Evolutionary conservation across 2,113 vertebrate species (phyloP), one percentile per base, ranked within the genome.

Genomic region (Anguilla japonica): DNA sequence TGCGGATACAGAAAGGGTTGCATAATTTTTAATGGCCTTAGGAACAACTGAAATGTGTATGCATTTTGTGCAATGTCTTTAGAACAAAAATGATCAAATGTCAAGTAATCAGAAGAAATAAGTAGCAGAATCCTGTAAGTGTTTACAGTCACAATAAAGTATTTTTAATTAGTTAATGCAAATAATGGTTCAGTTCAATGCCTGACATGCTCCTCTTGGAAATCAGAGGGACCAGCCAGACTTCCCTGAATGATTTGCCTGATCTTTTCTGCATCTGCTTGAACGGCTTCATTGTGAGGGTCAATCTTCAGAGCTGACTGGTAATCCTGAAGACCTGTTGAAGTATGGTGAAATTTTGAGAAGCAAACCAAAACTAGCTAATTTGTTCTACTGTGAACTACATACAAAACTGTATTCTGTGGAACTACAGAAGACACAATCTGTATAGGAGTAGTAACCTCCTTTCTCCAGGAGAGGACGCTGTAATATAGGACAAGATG

Each of bases 271-370:
- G 96, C 92, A 91, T 99, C 98, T 22, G 91, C 90, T 89, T 95
- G 93, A 87, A 99, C 88, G 9, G 63, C 89, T 89, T 91, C 84
- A 86, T 98, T 96, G 84, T 92, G 83, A 84, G 97, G 96, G 82
- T 97, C 91, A 26, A 98, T 98, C 93, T 94, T 97, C 34, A 98
- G 95, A 87, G 98, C 98, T 84, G 97, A 97, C 89, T 98, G 95
- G 88, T 97, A 99, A 90, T 99, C 98, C 87, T 97, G 71, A 75
- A 75, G 71, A 75, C 71, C 71, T 75, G 71, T 75, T 75, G 71
- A 75, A 75, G 71, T 75, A 75, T 34, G 67, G 81, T 79, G 90
- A 67, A 57, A 53, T 41, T n/a, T 26, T 67, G 39, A 75, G 71
- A 34, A 34, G 71, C n/a, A 75, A 75, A n/a, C 26, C 63, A 71